Evolutionary conservation across 2,797 vertebrate species (phyloP), one percentile per base, ranked within the genome.

Genomic region (Crax fasciolata): DNA sequence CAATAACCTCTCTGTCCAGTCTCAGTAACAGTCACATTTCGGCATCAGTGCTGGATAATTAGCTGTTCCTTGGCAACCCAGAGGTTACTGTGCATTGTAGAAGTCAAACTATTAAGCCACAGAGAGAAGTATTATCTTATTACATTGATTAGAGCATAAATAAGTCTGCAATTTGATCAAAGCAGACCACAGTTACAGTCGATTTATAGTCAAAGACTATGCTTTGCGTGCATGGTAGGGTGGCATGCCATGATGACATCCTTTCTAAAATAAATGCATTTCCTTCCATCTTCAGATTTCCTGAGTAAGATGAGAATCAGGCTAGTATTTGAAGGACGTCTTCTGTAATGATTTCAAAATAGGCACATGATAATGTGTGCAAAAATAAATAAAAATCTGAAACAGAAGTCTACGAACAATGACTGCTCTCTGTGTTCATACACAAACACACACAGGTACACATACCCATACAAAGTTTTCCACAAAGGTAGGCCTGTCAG

Each of bases 91-190:
- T 62, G 74, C 61, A 63, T 32, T 74, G 32, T 23, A 57, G 48
- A 90, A 88, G 87, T 65, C 48, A 49, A 63, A 74, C 70, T 81
- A 66, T 89, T 62, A 80, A 6, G 78, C 46, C 71, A 61, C 71
- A 91, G 85, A 91, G 63, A 78, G 71, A 86, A 67, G 4, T 46
- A 73, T 78, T 76, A 91, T 39, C 59, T 84, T n/a, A 79, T 91
- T 91, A 94, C 74, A 80, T 59, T 81, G 59, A 81, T 88, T 78
- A 92, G 19, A 91, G 85, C 67, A 73, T 81, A 89, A 89, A 82
- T 68, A 25, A 76, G 66, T 13, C 79, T 74, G 68, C 74, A 89
- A 57, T 84, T 76, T 63, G n/a, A 70, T 71, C 59, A 88, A 76
- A 94, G 63, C 83, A 93, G 74, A 87, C 44, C 67, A 87, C 32